A percentile compares a stretch with the other conserved stretches of the same genome.
phyloP scores from a whole-genome alignment of 2,888 invertebrate genomes.

The Theodoxus fluviatilis region DNA sequence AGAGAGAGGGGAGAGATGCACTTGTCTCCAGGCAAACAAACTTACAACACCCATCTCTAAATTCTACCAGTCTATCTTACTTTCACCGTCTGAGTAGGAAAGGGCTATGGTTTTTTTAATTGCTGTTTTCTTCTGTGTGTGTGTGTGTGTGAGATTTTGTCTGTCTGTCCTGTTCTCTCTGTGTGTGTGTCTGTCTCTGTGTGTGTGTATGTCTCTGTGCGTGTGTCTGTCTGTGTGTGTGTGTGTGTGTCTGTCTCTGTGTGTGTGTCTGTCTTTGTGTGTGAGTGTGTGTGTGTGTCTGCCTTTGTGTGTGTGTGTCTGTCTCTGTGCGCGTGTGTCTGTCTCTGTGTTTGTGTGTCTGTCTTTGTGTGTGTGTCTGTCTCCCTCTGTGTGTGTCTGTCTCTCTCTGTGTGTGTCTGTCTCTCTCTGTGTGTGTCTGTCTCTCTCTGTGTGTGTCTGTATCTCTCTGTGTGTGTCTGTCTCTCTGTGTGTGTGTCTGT shows the following conservation, averaged over 20 bases:
- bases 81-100: too few species aligned
- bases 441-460: background rate
- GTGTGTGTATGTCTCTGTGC: constrained; percentile 3
- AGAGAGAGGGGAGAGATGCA: too few species aligned
- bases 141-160: constrained; percentile 15
- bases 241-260: constrained; percentile 2
- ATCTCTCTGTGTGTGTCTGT: background rate
- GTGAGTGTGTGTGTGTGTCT: constrained; percentile 12
- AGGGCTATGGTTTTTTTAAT: too few species aligned
- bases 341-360: background rate
- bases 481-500: background rate
- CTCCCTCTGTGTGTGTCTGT: background rate
- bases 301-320: constrained; percentile 3
- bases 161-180: background rate
- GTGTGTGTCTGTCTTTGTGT: constrained; percentile 6
- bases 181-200: constrained; percentile 13
- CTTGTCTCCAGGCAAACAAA: too few species aligned
- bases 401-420: constrained; percentile 5
- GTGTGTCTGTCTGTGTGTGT: background rate
- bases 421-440: background rate
- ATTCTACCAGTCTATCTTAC: too few species aligned
- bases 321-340: background rate
- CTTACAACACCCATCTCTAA: too few species aligned
- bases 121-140: too few species aligned
- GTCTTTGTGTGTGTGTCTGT: background rate